Conservation (phyloP, 2,113 vertebrate genomes). For the Octodon degus region DNA sequence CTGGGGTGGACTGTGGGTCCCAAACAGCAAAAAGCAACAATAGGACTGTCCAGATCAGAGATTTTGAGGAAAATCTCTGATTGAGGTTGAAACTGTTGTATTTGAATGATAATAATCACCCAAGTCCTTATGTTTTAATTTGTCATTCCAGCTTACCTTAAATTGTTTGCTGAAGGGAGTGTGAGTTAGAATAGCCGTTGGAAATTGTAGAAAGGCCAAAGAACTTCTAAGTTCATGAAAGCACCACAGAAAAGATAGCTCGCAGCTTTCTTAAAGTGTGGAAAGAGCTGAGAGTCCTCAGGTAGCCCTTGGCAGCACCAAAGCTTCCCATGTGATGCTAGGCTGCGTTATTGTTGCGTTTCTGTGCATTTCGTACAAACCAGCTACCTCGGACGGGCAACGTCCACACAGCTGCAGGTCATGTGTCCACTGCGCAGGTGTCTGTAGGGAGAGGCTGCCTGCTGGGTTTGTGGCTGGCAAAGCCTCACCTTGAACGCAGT, state of each 20-base stretch:
- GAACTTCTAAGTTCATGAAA: conserved; percentile 25
- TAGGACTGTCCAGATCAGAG: not conserved
- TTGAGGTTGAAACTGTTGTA: conserved; percentile 38
- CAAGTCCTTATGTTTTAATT: not conserved
- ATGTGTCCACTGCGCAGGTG: not conserved
- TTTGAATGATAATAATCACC: conserved; percentile 40
- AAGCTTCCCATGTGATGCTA: not conserved
- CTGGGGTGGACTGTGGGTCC: not conserved
- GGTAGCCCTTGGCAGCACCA: not conserved
- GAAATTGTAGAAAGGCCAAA: not conserved
- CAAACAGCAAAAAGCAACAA: not conserved
- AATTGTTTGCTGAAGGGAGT: not conserved
- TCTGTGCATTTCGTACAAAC: conserved; percentile 25
- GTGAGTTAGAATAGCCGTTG: not conserved
- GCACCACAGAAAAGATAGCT: not conserved
- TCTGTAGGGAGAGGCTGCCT: not conserved
- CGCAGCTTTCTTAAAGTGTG: not conserved
- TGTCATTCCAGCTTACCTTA: not conserved
- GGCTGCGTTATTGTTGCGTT: not conserved
- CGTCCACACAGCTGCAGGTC: not conserved
- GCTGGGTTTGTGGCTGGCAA: conserved; percentile 37
- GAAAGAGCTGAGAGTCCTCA: not conserved
- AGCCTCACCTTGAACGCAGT: conserved; percentile 2
- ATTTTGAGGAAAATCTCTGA: not conserved
- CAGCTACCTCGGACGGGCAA: conserved; percentile 25